These are phyloP conservation scores for Carollia perspicillata DNA, from an alignment of 2,113 vertebrate genomes.

Conservation along the genomic window DNA sequence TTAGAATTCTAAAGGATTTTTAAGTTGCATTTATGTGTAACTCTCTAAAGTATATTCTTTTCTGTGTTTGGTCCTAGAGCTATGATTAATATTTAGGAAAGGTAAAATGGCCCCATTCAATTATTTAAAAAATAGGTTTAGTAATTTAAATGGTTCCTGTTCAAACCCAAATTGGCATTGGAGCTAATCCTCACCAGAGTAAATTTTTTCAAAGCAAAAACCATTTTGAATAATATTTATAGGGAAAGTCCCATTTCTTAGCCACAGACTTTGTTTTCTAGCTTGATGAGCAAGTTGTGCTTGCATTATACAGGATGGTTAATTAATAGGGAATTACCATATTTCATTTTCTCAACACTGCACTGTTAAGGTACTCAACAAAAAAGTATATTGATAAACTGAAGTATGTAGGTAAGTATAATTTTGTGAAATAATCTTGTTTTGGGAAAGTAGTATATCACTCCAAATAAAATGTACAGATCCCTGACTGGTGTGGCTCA, in stretches of 20 bases:
- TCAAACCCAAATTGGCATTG: conserved; percentile 1
- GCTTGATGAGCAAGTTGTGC: not conserved
- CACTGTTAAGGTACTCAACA: conserved; percentile 16
- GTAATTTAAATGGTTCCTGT: conserved; percentile 26
- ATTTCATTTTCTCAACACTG: conserved; percentile 25
- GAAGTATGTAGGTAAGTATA: not conserved
- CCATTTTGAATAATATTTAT: conserved; percentile 17
- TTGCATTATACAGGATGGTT: not conserved
- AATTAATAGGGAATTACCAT: not conserved
- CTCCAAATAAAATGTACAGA: conserved; percentile 8
- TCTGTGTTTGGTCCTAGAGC: conserved; percentile 8
- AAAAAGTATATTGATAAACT: not conserved
- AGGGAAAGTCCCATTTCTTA: conserved; percentile 21
- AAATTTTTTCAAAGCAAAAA: conserved; percentile 3
- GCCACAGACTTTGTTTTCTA: conserved; percentile 13
- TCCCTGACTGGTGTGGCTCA: too few relatives aligned
- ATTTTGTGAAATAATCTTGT: conserved; percentile 17
- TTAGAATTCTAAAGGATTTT: conserved; percentile 26
- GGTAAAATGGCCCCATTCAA: not conserved
- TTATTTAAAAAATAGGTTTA: conserved; percentile 34
- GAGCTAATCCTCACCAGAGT: conserved; percentile 10
- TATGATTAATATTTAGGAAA: conserved; percentile 45
- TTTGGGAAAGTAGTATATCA: conserved; percentile 19
- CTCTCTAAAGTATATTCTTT: conserved; percentile 40
- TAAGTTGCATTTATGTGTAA: conserved; percentile 38